These are phyloP conservation scores for Batillaria attramentaria DNA, from an alignment of 1,140 invertebrate species.

Conservation along the genomic window DNA sequence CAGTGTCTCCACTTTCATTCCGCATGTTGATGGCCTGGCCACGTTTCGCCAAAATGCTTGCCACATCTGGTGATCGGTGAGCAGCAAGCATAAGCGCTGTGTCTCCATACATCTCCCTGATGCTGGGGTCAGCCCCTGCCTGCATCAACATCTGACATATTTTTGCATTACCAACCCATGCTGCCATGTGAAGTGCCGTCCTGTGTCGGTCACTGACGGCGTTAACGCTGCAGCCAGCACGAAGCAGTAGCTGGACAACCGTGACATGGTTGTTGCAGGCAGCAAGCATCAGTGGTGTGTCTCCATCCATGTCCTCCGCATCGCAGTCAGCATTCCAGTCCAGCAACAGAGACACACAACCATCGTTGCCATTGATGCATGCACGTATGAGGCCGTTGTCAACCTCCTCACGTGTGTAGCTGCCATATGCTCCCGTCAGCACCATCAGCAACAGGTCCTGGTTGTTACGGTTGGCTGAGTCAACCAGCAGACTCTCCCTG, in stretches of 20 bases:
- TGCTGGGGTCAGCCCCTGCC: constrained; percentile 14
- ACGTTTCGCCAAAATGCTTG: constrained; percentile 3
- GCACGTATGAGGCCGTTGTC: constrained; percentile 27
- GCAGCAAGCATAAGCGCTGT: constrained; percentile 43
- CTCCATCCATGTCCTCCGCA: constrained; percentile 36
- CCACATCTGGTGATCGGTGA: constrained; percentile 28
- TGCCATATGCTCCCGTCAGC: constrained; percentile 32
- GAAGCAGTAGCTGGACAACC: constrained; percentile 29
- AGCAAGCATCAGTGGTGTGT: constrained; percentile 44
- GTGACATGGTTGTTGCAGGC: constrained; percentile 32
- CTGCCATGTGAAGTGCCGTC: constrained; percentile 32
- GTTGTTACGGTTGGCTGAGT: constrained; percentile 34
- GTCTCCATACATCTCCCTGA: constrained; percentile 35
- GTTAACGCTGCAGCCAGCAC: constrained; percentile 23
- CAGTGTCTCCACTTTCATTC: constrained; percentile 29
- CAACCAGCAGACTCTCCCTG: constrained; percentile 28
- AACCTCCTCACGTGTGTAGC: constrained; percentile 24
- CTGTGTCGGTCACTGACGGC: constrained; percentile 22
- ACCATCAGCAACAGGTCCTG: constrained; percentile 27
- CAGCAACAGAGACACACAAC: constrained; percentile 29
- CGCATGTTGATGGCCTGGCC: constrained; percentile 3
- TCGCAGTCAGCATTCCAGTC: constrained; percentile 30
- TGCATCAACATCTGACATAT: constrained; percentile 27
- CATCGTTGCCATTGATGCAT: constrained; percentile 30
- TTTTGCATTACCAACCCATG: constrained; percentile 28